Evolutionary conservation across 2,797 vertebrate species (phyloP).

Genomic region (Scolopax rusticola): DNA sequence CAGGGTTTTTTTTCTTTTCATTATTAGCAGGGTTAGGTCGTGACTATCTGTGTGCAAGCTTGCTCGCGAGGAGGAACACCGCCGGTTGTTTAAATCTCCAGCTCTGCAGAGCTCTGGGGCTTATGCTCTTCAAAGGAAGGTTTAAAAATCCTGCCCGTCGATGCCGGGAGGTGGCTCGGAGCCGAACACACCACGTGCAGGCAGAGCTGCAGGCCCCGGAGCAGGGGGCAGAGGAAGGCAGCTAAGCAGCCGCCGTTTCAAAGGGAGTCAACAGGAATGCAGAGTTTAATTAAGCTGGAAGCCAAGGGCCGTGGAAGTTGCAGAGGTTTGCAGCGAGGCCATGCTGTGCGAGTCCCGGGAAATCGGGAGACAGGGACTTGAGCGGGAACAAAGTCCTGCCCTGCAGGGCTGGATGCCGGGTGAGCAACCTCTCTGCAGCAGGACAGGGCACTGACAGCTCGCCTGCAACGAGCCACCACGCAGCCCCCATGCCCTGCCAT

Average conservation of each 20-base stretch:
- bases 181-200: neutral
- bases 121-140: neutral
- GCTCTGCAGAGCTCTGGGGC: neutral
- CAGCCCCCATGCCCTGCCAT: neutral
- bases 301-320: neutral
- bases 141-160: neutral
- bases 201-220: neutral
- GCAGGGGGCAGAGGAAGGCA: neutral
- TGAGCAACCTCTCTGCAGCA: neutral
- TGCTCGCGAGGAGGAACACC: neutral
- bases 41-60: slow-evolving; percentile 3
- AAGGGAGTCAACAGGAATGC: neutral
- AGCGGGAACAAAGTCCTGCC: slow-evolving; percentile 43
- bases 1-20: neutral
- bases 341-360: neutral
- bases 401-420: neutral
- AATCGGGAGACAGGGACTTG: neutral
- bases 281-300: slow-evolving; percentile 18
- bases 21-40: slow-evolving; percentile 2
- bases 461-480: neutral
- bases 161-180: neutral
- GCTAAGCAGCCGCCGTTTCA: neutral
- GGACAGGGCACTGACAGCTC: neutral
- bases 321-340: neutral
- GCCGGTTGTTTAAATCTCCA: neutral